Evolutionary conservation across 2,797 vertebrate species (phyloP), one percentile per base, ranked within the genome.

Genomic region (Perodicticus potto): DNA sequence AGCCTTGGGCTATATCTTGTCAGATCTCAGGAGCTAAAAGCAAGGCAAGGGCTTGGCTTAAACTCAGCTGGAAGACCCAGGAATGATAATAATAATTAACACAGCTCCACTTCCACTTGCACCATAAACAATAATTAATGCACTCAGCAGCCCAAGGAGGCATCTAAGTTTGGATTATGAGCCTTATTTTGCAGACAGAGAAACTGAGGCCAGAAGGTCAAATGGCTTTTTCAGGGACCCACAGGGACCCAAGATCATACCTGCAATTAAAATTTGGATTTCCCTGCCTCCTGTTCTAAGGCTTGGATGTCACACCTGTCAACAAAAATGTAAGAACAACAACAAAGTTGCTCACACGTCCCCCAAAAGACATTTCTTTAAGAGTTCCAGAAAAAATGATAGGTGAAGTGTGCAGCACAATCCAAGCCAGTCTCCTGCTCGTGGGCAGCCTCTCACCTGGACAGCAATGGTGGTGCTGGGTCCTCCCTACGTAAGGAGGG

Each of bases 11-110:
- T 89, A 72, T 76, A 69, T 90, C 95, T 97, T 94, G 95, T 97
- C 97, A 97, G 97, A 96, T 96, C 94, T 96, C 95, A 96, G 96
- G 92, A 96, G 95, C 93, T 94, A 67, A 96, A 96, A 97, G 93
- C 73, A 86, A 96, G 85, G 86, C 63, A 76, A 97, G 90, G 91
- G 94, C 73, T 96, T 93, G 96, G 92, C 92, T 97, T 97, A 83
- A 76, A 96, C 86, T 96, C 95, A 94, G 89, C 94, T 97, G 67
- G 87, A 97, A 97, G 94, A 97, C 69, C 88, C 65, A 85, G 90
- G 94, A 96, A 96, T 95, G 96, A 98, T 97, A 93, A 98, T 95
- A 97, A 97, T 98, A 97, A 97, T 98, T 98, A 98, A 94, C 89
- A 84, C 94, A 69, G 65, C 91, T 95, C 96, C 90, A 97, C 95